Conservation (phyloP, 2,888 invertebrate species). For the Eumacrocentrus americanus region DNA sequence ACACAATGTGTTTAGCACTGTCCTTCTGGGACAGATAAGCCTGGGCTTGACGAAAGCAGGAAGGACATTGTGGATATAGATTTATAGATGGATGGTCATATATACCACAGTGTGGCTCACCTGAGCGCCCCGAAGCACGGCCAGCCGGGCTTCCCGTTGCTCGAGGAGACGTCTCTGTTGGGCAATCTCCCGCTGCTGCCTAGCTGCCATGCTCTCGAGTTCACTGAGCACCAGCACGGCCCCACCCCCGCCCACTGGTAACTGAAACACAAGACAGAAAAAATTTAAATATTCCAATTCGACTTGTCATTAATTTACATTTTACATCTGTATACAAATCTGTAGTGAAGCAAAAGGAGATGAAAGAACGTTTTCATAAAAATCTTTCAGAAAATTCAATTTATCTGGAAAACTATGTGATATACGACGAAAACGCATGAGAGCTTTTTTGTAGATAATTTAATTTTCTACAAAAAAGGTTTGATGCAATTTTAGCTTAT, state of each 20-base stretch:
- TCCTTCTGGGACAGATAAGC: neutral
- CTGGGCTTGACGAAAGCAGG: neutral
- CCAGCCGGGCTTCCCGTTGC: conserved; percentile 79
- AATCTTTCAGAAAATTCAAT: no score
- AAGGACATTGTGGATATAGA: neutral
- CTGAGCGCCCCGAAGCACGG: conserved; percentile 60
- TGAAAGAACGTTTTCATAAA: no score
- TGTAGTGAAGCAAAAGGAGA: no score
- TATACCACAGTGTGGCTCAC: conserved; percentile 40
- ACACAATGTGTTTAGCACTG: no score
- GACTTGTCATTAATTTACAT: neutral
- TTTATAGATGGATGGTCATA: neutral
- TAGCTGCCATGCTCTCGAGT: conserved; percentile 96
- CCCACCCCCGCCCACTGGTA: conserved; percentile 78
- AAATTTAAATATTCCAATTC: neutral
- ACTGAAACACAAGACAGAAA: conserved; percentile 66
- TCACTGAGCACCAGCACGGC: conserved; percentile 91
- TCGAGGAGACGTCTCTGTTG: conserved; percentile 90
- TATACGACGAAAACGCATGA: no score
- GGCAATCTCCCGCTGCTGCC: conserved; percentile 98
- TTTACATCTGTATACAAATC: no score
- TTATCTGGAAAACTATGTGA: no score
- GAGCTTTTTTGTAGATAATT: no score
- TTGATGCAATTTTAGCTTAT: no score
- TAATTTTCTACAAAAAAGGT: no score